Conservation (phyloP, 2,888 invertebrate genomes). For the Drosophila mercatorum region DNA sequence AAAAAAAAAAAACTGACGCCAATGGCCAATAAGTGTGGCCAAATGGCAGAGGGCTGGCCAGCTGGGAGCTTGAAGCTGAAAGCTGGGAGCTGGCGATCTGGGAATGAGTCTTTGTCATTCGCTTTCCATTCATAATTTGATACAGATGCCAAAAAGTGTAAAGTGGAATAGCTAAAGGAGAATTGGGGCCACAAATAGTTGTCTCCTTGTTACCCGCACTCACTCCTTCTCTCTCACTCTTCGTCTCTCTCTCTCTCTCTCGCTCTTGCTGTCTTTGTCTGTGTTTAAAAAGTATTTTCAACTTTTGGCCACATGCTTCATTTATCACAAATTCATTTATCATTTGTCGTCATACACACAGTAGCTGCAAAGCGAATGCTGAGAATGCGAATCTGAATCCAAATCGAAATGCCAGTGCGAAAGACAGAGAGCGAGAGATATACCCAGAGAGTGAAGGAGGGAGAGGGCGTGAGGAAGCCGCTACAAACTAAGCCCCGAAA, state of each 20-base stretch:
- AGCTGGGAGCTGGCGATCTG: background rate
- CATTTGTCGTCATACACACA: conserved; percentile 70
- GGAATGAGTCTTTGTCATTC: conserved; percentile 59
- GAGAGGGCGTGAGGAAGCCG: conserved; percentile 44
- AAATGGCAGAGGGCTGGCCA: conserved; percentile 5
- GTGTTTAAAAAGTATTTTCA: conserved; percentile 73
- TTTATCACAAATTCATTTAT: conserved; percentile 81
- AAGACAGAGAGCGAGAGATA: conserved; percentile 4
- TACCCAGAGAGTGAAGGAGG: background rate
- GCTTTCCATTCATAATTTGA: conserved; percentile 65
- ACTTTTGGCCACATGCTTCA: conserved; percentile 81
- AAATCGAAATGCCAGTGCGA: conserved; percentile 41
- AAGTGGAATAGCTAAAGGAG: conserved; percentile 19
- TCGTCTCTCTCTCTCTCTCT: background rate
- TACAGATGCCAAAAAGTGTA: conserved; percentile 54
- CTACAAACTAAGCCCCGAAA: conserved; percentile 60
- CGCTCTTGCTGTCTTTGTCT: conserved; percentile 1
- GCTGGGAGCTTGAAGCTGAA: conserved; percentile 2
- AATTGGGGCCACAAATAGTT: conserved; percentile 43
- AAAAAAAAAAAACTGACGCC: conserved; percentile 23
- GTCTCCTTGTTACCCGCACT: conserved; percentile 4
- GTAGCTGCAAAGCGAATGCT: conserved; percentile 51
- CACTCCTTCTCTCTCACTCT: background rate
- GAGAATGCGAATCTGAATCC: conserved; percentile 49
- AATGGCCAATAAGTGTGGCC: conserved; percentile 50